A percentile compares a stretch with the other conserved stretches of the same genome.
phyloP scores from a whole-genome alignment of 2,797 vertebrate species.

The Gobio occitaniae region DNA sequence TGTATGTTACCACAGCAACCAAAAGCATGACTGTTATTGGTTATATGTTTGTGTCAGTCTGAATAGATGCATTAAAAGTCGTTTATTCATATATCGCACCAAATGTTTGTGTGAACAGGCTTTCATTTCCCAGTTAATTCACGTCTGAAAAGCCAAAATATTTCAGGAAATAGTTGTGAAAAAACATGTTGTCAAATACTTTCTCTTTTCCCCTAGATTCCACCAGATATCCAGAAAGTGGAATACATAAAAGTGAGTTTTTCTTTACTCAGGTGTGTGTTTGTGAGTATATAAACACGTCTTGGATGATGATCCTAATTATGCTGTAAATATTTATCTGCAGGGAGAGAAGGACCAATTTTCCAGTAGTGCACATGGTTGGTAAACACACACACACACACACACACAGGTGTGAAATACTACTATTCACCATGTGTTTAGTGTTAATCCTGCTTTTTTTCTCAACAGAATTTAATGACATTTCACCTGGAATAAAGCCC shows the following conservation, averaged over 20 bases:
- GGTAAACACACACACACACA: conserved; percentile 14
- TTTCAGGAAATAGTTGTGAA: neutral
- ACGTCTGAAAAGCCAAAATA: too few relatives aligned
- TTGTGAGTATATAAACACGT: neutral
- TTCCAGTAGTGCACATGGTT: neutral
- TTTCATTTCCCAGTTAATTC: neutral
- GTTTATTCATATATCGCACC: neutral
- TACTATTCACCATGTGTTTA: neutral
- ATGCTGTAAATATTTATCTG: neutral
- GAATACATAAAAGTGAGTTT: conserved; percentile 9
- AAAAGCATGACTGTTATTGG: too few relatives aligned
- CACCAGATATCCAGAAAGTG: neutral
- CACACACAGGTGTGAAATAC: conserved; percentile 35
- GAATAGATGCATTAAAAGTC: neutral
- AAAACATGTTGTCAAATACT: neutral
- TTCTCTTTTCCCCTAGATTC: neutral
- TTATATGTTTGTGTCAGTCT: neutral
- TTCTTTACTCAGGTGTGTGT: neutral
- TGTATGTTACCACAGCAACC: neutral
- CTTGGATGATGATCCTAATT: neutral
- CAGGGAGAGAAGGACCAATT: neutral
- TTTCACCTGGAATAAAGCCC: neutral
- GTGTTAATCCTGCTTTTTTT: conserved; percentile 54
- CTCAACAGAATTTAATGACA: conserved; percentile 51
- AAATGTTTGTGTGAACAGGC: neutral